A percentile compares a stretch with the other conserved stretches of the same genome.
phyloP scores from a whole-genome alignment of 2,113 vertebrate species.

The Setophaga petechia region DNA sequence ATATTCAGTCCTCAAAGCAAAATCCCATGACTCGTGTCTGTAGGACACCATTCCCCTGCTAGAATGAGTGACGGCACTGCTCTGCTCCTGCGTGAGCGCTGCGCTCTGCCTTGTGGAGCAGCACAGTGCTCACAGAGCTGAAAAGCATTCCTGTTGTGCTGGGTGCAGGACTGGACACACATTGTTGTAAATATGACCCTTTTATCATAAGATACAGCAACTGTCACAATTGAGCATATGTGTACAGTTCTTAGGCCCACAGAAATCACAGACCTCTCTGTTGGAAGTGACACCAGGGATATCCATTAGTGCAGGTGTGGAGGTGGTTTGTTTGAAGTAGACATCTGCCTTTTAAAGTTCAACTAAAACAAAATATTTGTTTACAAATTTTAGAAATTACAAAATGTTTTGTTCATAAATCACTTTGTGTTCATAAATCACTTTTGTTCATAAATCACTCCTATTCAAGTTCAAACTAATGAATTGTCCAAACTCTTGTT shows the following conservation, averaged over 20 bases:
- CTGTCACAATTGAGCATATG: neutral
- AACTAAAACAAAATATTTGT: neutral
- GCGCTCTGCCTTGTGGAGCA: rapidly evolving
- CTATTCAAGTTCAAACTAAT: neutral
- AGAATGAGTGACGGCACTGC: neutral
- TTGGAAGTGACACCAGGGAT: neutral
- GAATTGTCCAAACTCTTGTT: neutral
- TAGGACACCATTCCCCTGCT: no score
- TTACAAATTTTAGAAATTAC: neutral
- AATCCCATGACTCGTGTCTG: neutral
- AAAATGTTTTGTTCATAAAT: neutral
- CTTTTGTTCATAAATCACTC: neutral
- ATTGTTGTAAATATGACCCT: neutral
- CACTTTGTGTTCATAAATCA: neutral
- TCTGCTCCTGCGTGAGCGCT: neutral
- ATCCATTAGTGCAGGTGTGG: neutral
- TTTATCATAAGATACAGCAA: neutral
- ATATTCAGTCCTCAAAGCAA: neutral
- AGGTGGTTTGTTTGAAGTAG: neutral
- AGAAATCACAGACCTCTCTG: neutral
- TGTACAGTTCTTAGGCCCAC: neutral
- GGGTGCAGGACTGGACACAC: neutral
- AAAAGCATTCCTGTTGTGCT: rapidly evolving
- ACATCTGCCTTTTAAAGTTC: neutral
- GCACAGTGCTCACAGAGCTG: neutral